Conservation (phyloP, 2,797 vertebrate genomes). For the Peromyscus attwateri region DNA sequence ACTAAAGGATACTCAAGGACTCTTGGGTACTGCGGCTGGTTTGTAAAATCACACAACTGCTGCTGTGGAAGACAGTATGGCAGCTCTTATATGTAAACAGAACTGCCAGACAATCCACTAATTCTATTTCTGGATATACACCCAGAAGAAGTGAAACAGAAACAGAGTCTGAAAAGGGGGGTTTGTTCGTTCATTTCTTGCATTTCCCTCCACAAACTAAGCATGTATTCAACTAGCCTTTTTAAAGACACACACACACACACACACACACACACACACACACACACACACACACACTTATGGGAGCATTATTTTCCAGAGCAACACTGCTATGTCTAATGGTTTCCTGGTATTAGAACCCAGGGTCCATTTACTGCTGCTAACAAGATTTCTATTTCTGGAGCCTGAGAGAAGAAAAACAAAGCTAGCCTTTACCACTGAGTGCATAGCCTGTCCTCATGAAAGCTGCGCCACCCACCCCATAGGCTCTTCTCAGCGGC, state of each 20-base stretch:
- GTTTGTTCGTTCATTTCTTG: not conserved
- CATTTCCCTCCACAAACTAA: not conserved
- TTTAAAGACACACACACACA: not conserved
- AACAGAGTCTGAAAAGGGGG: not conserved
- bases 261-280: too few relatives aligned
- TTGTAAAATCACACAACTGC: not conserved
- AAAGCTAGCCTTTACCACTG: not conserved
- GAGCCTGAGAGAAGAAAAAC: not conserved
- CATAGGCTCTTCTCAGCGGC: not conserved
- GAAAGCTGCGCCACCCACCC: not conserved
- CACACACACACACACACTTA: not conserved
- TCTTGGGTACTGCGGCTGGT: not conserved
- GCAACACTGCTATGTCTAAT: not conserved
- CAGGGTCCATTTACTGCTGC: not conserved
- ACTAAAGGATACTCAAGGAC: conserved; percentile 36
- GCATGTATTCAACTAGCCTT: not conserved
- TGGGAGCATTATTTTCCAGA: conserved; percentile 1
- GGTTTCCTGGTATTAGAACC: not conserved
- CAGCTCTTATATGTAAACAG: not conserved
- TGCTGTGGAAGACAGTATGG: not conserved
- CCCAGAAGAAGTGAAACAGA: not conserved
- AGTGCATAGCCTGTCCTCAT: not conserved
- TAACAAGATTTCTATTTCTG: not conserved
- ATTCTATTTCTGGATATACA: not conserved
- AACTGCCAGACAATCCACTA: not conserved